A percentile compares a stretch with the other conserved stretches of the same genome.
phyloP scores from a whole-genome alignment of 2,113 vertebrate species.

The Neodontobutis hainanensis region DNA sequence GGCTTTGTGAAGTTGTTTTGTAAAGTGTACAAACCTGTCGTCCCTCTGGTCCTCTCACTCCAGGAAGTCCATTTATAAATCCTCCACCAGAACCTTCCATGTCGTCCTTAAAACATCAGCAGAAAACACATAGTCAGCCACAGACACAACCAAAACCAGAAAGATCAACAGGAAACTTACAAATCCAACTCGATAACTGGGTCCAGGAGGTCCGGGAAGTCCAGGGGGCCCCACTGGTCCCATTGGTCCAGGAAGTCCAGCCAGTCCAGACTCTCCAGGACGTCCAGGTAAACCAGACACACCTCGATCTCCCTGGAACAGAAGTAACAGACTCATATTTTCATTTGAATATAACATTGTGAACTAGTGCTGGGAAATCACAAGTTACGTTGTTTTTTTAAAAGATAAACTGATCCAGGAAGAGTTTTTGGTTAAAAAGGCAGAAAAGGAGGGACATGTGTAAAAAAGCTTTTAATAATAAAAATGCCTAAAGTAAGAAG shows the following conservation, averaged over 20 bases:
- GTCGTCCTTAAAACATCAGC: constrained; percentile 81
- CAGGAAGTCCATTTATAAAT: constrained; percentile 54
- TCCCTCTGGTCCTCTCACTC: constrained; percentile 78
- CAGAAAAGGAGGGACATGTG: too few relatives aligned
- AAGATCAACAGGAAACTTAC: constrained; percentile 79
- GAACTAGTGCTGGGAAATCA: too few relatives aligned
- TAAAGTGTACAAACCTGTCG: constrained; percentile 75
- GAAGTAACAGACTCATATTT: not conserved
- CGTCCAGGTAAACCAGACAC: constrained; percentile 75
- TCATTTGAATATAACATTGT: too few relatives aligned
- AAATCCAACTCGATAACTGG: constrained; percentile 82
- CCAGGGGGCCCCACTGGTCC: constrained; percentile 88
- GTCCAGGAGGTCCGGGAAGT: constrained; percentile 83
- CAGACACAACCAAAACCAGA: not conserved
- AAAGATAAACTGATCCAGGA: too few relatives aligned
- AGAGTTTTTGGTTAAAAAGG: too few relatives aligned
- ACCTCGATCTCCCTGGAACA: constrained; percentile 84
- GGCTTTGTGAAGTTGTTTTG: too few relatives aligned
- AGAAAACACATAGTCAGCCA: not conserved
- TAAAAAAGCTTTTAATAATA: too few relatives aligned
- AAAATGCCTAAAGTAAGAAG: too few relatives aligned
- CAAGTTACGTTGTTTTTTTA: too few relatives aligned
- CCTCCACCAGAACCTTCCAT: constrained; percentile 88
- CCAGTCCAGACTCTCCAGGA: constrained; percentile 81
- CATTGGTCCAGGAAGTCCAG: constrained; percentile 87